Evolutionary conservation across 2,888 invertebrate species (phyloP), one percentile per base, ranked within the genome.

Genomic region (Chironomus tentans): DNA sequence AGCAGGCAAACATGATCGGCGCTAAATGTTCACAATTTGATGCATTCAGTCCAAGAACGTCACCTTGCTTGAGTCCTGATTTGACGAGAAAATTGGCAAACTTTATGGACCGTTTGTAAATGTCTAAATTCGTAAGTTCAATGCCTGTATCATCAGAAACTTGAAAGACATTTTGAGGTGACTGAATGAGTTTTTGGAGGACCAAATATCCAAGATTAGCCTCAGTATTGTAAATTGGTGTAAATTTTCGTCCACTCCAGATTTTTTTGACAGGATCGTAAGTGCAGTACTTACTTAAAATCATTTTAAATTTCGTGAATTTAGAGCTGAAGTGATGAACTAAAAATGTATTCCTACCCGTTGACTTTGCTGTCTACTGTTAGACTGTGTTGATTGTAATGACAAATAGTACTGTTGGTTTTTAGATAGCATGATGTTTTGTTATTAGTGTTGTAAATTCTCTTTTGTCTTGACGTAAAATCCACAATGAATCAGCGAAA

Each of bases 31-130:
- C 47, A 47, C 28, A n/a, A 71, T 76, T 70, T 18, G 12, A n/a
- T 15, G 47, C 70, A 24, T 70, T 28, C 12, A 76, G 6, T 22
- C 76, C 76, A 12, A 76, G 15, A n/a, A 65, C 50, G 24, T 76
- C 76, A 10, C 65, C 48, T 21, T 62, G 21, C 3, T 46, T 70
- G 2, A 71, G 22, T 13, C 56, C 56, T 13, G 50, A 18, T 10
- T 21, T 48, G 2, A 4, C 2, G 5, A 70, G n/a, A 18, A 18
- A 56, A 0, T 56, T 56, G 2, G 5, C 18, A 15, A 56, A 56
- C 15, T 56, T 56, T 56, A 18, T 15, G n/a, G 56, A 18, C n/a
- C 56, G 4, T 15, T 18, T 18, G n/a, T 18, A 7, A 15, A 56
- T 56, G n/a, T 56, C 15, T 5, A 15, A 15, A 5, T 18, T 18